These are phyloP conservation scores for Alligator sinensis DNA, from an alignment of 2,113 vertebrate species.

Conservation along the genomic window DNA sequence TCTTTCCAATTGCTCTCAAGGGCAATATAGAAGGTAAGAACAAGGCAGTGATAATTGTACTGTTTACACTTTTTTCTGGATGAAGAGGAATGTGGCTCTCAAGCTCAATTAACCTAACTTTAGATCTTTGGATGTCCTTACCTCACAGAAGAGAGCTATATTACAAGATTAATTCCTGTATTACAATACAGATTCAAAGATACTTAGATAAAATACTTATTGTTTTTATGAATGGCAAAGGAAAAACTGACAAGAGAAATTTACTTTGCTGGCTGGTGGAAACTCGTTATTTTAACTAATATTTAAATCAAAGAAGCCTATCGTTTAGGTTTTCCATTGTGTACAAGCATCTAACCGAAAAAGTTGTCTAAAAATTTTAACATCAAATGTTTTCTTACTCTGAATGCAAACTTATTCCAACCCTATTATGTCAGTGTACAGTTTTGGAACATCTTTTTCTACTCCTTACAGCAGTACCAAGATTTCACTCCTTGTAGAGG, in stretches of 20 bases:
- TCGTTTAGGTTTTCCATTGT: neutral
- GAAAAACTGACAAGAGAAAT: neutral
- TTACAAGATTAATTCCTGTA: neutral
- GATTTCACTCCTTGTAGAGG: neutral
- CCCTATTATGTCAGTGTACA: accelerated
- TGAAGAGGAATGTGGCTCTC: neutral
- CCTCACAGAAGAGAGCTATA: neutral
- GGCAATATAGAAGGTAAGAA: neutral
- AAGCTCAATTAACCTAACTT: neutral
- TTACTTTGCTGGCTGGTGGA: neutral
- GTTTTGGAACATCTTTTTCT: neutral
- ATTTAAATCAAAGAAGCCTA: neutral
- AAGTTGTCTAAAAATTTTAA: neutral
- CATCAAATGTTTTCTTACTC: neutral
- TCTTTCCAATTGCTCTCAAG: neutral
- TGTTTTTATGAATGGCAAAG: neutral
- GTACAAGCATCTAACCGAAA: neutral
- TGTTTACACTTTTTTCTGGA: neutral
- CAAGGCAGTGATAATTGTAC: neutral
- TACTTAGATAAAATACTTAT: neutral
- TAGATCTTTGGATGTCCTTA: neutral
- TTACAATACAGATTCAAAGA: neutral
- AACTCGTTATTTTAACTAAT: neutral
- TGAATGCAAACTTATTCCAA: neutral
- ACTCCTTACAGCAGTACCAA: neutral